phyloP scores from a whole-genome alignment of 2,888 invertebrate genomes.

The Julus scanicus region DNA sequence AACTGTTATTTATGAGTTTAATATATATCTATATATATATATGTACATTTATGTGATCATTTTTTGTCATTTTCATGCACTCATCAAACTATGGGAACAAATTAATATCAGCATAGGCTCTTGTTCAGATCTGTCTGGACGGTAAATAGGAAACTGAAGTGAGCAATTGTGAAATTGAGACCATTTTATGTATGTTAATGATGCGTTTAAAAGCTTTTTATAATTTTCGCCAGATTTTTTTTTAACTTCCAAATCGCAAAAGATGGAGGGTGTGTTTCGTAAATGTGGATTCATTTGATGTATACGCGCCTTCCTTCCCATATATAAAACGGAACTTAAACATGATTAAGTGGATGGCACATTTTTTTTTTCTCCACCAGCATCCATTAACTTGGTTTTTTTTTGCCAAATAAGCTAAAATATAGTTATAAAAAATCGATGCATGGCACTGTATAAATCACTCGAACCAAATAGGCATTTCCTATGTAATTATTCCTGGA shows the following conservation, averaged over 20 bases:
- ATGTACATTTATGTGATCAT: slow-evolving; percentile 38
- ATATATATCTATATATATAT: not conserved
- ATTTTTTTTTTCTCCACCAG: slow-evolving; percentile 1
- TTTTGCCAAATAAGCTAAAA: slow-evolving; percentile 16
- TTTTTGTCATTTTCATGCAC: slow-evolving; percentile 26
- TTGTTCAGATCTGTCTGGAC: slow-evolving; percentile 13
- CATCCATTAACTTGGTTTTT: slow-evolving; percentile 1
- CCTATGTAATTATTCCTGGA: not conserved
- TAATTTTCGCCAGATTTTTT: not conserved
- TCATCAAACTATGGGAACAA: slow-evolving; percentile 42
- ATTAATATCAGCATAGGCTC: slow-evolving; percentile 42
- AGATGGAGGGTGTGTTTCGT: not conserved
- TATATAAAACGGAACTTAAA: not conserved
- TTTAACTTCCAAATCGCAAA: not conserved
- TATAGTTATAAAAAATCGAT: slow-evolving; percentile 36
- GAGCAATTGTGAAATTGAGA: not conserved
- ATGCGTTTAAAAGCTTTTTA: not conserved
- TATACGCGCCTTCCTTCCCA: not conserved
- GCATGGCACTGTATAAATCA: slow-evolving; percentile 9
- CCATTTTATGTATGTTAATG: not conserved
- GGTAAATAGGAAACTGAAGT: not conserved
- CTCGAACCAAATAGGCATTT: not conserved
- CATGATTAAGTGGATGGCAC: slow-evolving; percentile 8
- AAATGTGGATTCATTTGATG: not conserved
- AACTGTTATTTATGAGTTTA: slow-evolving; percentile 30